Evolutionary conservation across 2,888 invertebrate species (phyloP), one percentile per base, ranked within the genome.

Genomic region (Scaptomyza caliginosa): DNA sequence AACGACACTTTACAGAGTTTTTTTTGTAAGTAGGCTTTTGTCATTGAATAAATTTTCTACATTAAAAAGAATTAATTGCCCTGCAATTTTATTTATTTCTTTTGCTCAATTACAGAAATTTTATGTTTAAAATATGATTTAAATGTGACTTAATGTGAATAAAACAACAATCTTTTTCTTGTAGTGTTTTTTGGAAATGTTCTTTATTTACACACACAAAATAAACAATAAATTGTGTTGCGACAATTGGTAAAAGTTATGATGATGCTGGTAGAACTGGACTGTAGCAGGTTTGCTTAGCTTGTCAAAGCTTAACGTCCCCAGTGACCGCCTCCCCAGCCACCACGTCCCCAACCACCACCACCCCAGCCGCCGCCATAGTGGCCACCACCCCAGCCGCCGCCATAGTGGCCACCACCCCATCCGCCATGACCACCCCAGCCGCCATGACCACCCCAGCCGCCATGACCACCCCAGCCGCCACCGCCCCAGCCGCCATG

Each of bases 151-250:
- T n/a, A 13, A 13, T 32, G 7, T 32, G 32, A 32, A 7, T 13
- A 10, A 46, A 11, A 28, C 5, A 3, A 4, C 17, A 10, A 0
- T 1, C 7, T n/a, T 34, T 23, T 5, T 0, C 4, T 24, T 24
- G 11, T 38, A 40, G 39, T 16, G 23, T 57, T 72, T 60, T 38
- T 46, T 34, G 8, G 80, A 30, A 34, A 74, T 68, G 51, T 34
- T 74, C 68, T 75, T 75, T 75, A 75, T 81, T 81, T 24, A 77
- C 36, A 46, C 51, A 34, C 30, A 34, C 13, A 16, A 43, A 46
- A 28, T 6, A 13, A 38, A 49, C 32, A 34, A 40, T 23, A 13
- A 11, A 36, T 19, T 32, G 19, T 40, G 28, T 26, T 16, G n/a
- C 3, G 23, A 11, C 16, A 39, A 26, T 19, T 26, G 34, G 28